These are phyloP conservation scores for Hypothenemus hampei DNA, from an alignment of 1,140 invertebrate species.

Conservation along the genomic window DNA sequence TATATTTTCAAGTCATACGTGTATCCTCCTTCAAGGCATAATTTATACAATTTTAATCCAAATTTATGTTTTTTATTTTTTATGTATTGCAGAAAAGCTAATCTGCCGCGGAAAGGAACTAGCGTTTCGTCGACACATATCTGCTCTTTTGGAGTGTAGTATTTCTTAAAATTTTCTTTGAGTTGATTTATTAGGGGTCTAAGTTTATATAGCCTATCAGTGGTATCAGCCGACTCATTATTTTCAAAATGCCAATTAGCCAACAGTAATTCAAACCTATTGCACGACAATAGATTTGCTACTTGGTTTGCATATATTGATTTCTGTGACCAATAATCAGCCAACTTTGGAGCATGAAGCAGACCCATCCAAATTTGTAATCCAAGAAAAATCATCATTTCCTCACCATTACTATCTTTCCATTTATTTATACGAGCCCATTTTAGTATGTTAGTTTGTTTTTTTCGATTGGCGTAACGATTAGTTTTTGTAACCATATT, in stretches of 20 bases:
- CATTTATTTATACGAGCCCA: not conserved
- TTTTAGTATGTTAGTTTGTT: not conserved
- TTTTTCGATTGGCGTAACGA: not conserved
- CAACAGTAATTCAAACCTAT: constrained; percentile 8
- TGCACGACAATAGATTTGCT: constrained; percentile 1
- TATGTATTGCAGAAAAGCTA: constrained; percentile 16
- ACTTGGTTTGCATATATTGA: constrained; percentile 2
- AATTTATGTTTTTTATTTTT: constrained; percentile 12
- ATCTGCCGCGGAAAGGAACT: constrained; percentile 15
- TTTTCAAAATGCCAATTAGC: constrained; percentile 3
- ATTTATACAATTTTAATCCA: constrained; percentile 11
- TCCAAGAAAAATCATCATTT: constrained; percentile 1
- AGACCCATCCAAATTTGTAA: constrained; percentile 10
- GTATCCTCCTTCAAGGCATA: constrained; percentile 1
- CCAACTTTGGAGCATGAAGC: not conserved
- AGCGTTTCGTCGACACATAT: constrained; percentile 18
- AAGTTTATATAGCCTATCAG: constrained; percentile 6
- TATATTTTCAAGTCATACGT: constrained; percentile 4
- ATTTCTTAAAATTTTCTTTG: constrained; percentile 4
- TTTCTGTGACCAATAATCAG: constrained; percentile 7
- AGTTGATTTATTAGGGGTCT: not conserved
- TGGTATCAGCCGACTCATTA: constrained; percentile 6
- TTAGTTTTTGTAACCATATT: not conserved
- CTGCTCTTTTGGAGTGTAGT: not conserved
- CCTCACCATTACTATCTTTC: not conserved